Evolutionary conservation across 2,888 invertebrate genomes (phyloP), one percentile per base, ranked within the genome.

Genomic region (Gonocerus acuteangulatus): DNA sequence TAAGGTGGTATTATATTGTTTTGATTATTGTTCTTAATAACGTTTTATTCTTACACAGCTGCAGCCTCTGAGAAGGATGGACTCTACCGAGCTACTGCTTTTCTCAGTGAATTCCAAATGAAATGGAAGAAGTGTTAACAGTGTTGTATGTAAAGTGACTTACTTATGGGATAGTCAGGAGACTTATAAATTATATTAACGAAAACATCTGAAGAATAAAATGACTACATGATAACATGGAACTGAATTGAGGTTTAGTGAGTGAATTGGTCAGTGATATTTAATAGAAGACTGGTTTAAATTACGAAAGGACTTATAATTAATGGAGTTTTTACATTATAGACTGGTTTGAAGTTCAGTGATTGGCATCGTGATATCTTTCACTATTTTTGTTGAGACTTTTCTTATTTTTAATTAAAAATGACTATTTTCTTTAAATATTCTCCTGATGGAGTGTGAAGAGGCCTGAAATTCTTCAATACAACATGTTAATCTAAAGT

Each of bases 381-480:
- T 56, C 36, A 56, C 21, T 56, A 44, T 56, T 56, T 47, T 56
- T 56, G 56, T 56, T 56, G 45, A 56, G 27, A 56, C 27, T 56
- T 56, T 21, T 19, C 39, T 52, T 52, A 52, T 52, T 52, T n/a
- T 52, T 52, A 52, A 52, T 52, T 34, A 34, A 52, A 36, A 52
- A 52, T 52, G 36, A 52, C 36, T 52, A 52, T 52, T 52, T 52
- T 52, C 36, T 52, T 52, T 36, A 16, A 39, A 47, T 52, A 52
- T 52, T 52, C 52, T 52, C 52, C 52, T 52, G 52, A 52, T 15
- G 52, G 52, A 52, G 52, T 22, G 52, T 39, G 52, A 52, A 36
- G 36, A 52, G 52, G 52, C 52, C 52, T 52, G 52, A 52, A 52
- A 39, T 52, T 52, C 36, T 52, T 36, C 22, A 39, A 52, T 52